Percentiles rank a stretch among this genome's conserved stretches.
phyloP scores from a whole-genome alignment of 2,797 vertebrate species.

The Eremophila alpestris region DNA sequence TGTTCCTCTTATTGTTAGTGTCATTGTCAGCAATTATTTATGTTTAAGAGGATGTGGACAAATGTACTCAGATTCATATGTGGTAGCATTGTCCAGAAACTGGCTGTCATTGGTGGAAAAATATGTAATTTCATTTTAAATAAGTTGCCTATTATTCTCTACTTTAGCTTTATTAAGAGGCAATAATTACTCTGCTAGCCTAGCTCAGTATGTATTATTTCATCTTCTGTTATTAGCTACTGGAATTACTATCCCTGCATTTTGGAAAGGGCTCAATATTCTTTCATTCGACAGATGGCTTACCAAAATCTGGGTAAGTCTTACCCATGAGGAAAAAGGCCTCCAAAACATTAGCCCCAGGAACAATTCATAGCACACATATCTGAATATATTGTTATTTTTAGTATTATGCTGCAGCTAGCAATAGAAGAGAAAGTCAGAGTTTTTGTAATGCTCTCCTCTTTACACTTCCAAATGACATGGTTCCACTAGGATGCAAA shows the following conservation, averaged over 20 bases:
- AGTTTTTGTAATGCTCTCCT: neutral
- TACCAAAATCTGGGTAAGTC: neutral
- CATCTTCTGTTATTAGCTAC: neutral
- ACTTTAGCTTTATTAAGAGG: conserved; percentile 31
- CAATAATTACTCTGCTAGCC: conserved; percentile 6
- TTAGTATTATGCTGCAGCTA: neutral
- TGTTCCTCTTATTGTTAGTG: neutral
- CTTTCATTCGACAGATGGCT: neutral
- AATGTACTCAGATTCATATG: neutral
- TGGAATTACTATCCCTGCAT: neutral
- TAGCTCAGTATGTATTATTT: neutral
- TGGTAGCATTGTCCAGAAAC: neutral
- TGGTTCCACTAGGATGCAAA: neutral
- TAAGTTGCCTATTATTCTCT: neutral
- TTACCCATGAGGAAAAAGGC: neutral
- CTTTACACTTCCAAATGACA: neutral
- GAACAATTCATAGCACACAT: neutral
- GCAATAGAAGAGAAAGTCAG: neutral
- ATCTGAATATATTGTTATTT: neutral
- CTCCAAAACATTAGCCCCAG: neutral
- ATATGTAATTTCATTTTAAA: neutral
- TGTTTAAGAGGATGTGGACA: neutral
- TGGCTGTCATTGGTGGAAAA: neutral
- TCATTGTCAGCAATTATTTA: conserved; percentile 24
- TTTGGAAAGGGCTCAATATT: neutral